These are phyloP conservation scores for Himalopsyche tibetana DNA, from an alignment of 2,888 invertebrate genomes.

Conservation along the genomic window DNA sequence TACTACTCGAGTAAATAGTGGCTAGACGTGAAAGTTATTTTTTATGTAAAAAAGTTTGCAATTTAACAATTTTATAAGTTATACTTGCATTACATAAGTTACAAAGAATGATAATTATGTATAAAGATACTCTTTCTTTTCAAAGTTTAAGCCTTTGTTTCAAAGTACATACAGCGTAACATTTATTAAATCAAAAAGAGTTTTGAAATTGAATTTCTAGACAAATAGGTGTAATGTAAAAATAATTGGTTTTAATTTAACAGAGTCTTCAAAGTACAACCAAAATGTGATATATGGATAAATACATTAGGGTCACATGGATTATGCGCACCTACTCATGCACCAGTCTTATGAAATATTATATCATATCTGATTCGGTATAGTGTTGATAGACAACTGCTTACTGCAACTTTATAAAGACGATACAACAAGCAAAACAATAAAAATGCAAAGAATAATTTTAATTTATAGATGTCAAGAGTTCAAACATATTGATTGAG, in stretches of 20 bases:
- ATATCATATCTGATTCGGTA: constrained; percentile 54
- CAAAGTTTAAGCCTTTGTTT: neutral
- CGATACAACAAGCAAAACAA: no score
- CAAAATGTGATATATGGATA: constrained; percentile 56
- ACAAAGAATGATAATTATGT: no score
- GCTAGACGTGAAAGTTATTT: no score
- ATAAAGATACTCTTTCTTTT: no score
- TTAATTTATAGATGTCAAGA: no score
- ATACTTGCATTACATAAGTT: no score
- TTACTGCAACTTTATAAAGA: no score
- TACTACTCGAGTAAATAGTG: no score
- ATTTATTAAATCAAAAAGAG: neutral
- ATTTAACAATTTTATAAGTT: no score
- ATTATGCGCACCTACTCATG: constrained; percentile 44
- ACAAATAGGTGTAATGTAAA: constrained; percentile 48
- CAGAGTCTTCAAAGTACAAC: constrained; percentile 10
- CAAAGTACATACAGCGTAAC: neutral
- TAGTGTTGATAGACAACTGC: constrained; percentile 33
- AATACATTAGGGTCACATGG: constrained; percentile 53
- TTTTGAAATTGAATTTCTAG: neutral
- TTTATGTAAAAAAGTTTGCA: no score
- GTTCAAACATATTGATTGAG: no score
- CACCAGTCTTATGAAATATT: constrained; percentile 46
- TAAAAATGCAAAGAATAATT: no score
- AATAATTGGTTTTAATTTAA: constrained; percentile 58